A percentile compares a stretch with the other conserved stretches of the same genome.
Conservation (phyloP, 2,113 vertebrate genomes). For the Limanda limanda region DNA sequence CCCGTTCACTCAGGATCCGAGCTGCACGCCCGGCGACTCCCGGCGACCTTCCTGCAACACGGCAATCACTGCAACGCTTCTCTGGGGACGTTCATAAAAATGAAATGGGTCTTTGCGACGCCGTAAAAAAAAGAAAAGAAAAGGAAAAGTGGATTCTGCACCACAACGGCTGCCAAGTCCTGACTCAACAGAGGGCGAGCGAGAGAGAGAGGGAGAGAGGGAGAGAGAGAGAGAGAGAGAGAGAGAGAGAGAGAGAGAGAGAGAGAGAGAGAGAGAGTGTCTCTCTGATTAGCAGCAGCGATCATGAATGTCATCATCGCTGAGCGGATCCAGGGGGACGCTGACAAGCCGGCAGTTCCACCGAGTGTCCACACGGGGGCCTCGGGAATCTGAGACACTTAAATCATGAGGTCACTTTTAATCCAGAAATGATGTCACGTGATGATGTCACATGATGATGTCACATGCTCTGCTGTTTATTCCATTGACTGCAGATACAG, state of each 20-base stretch:
- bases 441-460: not conserved
- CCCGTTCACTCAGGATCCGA: constrained; percentile 69
- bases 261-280: not conserved
- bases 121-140: constrained; percentile 44
- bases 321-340: constrained; percentile 21
- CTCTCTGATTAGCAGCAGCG: constrained; percentile 38
- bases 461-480: not conserved
- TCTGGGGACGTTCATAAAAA: constrained; percentile 65
- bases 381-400: not conserved
- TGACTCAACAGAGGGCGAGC: constrained; percentile 46
- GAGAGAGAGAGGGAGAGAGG: not conserved
- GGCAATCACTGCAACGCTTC: constrained; percentile 61
- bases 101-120: constrained; percentile 56
- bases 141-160: constrained; percentile 49
- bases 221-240: too few relatives aligned
- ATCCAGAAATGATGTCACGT: not conserved
- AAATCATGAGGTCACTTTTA: not conserved
- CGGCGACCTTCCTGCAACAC: constrained; percentile 64
- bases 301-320: constrained; percentile 43
- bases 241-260: too few relatives aligned
- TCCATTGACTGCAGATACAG: not conserved
- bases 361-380: not conserved
- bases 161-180: constrained; percentile 45
- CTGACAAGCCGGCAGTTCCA: not conserved
- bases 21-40: constrained; percentile 68